Evolutionary conservation across 2,797 vertebrate species (phyloP), one percentile per base, ranked within the genome.

Genomic region (Pogonophryne albipinna): DNA sequence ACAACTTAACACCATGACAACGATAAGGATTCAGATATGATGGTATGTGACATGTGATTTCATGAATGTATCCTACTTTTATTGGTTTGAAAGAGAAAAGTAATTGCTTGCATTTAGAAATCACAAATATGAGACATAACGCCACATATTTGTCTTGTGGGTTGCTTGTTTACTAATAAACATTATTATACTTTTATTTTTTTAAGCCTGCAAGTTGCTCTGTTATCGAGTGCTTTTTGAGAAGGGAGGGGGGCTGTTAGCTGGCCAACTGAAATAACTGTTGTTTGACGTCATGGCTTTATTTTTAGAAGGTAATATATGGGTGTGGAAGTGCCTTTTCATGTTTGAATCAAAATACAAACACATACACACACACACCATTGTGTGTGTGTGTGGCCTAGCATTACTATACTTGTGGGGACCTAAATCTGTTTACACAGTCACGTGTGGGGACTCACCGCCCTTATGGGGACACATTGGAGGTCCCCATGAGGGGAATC

Each of bases 221-320:
- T 51, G 89, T 91, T 95, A 94, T 92, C 91, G 93, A 95, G 92
- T 89, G 93, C 83, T 91, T 95, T 93, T 94, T 90, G 90, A 92
- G 92, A 93, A 86, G 93, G 92, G 94, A 94, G 80, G 74, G 94
- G 92, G 91, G 90, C 91, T 85, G 90, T 93, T 93, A 93, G 93
- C 95, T 96, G 93, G 93, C 95, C 94, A 95, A 93, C 92, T 95
- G 94, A 93, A 95, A 94, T 95, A 97, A 95, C 92, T 89, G 89
- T 83, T 80, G 88, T 94, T 95, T 95, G 93, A 96, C 92, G 79
- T 97, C 96, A 96, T 90, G 83, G 82, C 75, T 89, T 96, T 98
- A 98, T 97, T 97, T 97, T 96, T 97, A 97, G 95, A 93, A 86
- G 78, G 90, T 95, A 90, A 84, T 96, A 95, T 95, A 96, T 95